Conservation (phyloP, 30 jellyfish, hydroid and myxozoan species). For the Euphysa ruthae region DNA sequence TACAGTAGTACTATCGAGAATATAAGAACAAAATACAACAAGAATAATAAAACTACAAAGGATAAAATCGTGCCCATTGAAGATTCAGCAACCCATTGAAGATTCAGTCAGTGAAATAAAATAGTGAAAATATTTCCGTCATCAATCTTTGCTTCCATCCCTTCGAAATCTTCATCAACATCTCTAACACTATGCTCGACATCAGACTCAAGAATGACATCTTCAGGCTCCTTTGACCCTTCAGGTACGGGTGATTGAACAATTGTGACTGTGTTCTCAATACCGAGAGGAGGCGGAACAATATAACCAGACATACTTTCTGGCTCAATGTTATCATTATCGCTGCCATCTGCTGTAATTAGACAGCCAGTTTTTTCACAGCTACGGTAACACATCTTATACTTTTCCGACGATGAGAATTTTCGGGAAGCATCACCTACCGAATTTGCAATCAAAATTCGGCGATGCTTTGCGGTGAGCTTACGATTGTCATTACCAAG, state of each 20-base stretch:
- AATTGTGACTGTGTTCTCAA: conserved; percentile 18
- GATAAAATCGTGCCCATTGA: no score
- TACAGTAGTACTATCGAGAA: no score
- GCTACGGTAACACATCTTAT: not conserved
- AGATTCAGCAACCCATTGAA: no score
- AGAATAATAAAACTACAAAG: no score
- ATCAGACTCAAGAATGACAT: conserved; percentile 40
- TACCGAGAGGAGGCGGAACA: conserved; percentile 42
- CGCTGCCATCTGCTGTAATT: conserved; percentile 38
- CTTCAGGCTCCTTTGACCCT: conserved; percentile 31
- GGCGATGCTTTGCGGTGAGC: conserved; percentile 30
- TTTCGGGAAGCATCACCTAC: conserved; percentile 37
- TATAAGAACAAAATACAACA: no score
- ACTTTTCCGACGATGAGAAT: not conserved
- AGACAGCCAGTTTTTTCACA: conserved; percentile 43
- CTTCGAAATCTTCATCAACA: no score
- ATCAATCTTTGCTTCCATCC: no score
- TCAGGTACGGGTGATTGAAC: conserved; percentile 28
- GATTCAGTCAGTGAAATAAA: no score
- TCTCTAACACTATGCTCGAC: no score
- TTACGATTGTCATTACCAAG: conserved; percentile 18
- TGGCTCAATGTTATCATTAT: conserved; percentile 33
- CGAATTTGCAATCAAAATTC: conserved; percentile 37
- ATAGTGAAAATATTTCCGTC: no score
- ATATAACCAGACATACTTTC: conserved; percentile 16